Conservation (phyloP, 2,888 invertebrate genomes). For the Candidula unifasciata region DNA sequence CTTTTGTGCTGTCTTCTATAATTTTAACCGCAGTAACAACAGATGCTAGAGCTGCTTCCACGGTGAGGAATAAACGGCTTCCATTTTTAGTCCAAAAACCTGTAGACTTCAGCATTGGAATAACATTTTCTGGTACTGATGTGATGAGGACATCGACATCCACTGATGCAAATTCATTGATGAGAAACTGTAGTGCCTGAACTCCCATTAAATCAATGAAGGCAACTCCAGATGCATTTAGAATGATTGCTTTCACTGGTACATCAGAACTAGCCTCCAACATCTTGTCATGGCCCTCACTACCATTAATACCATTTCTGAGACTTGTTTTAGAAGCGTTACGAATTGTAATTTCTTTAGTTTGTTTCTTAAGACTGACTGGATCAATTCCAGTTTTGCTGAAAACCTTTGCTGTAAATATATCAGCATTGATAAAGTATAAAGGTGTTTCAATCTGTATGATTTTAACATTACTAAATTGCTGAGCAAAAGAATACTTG, state of each 20-base stretch:
- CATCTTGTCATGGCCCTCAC: not conserved
- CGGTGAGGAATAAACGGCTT: conserved; percentile 44
- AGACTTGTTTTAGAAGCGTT: not conserved
- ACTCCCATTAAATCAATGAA: conserved; percentile 56
- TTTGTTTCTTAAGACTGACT: conserved; percentile 48
- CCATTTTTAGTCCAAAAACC: conserved; percentile 52
- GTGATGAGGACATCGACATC: conserved; percentile 45
- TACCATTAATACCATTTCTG: not conserved
- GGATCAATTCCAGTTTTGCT: conserved; percentile 64
- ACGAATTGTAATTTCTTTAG: conserved; percentile 6
- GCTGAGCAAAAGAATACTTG: conserved; percentile 49
- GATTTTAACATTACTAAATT: conserved; percentile 49
- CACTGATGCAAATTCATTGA: conserved; percentile 44
- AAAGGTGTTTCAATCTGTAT: conserved; percentile 77
- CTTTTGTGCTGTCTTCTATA: not conserved
- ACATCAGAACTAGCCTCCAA: not conserved
- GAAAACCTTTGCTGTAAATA: conserved; percentile 71
- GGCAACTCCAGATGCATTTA: conserved; percentile 51
- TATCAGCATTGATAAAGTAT: conserved; percentile 78
- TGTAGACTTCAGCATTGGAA: conserved; percentile 50
- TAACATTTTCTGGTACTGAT: conserved; percentile 47
- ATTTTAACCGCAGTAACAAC: not conserved
- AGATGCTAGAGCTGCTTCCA: conserved; percentile 51
- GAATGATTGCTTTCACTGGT: conserved; percentile 33
- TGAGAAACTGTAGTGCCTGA: conserved; percentile 51